Evolutionary conservation across 2,888 invertebrate species (phyloP), one percentile per base, ranked within the genome.

Genomic region (Caenorhabditis auriculariae): DNA sequence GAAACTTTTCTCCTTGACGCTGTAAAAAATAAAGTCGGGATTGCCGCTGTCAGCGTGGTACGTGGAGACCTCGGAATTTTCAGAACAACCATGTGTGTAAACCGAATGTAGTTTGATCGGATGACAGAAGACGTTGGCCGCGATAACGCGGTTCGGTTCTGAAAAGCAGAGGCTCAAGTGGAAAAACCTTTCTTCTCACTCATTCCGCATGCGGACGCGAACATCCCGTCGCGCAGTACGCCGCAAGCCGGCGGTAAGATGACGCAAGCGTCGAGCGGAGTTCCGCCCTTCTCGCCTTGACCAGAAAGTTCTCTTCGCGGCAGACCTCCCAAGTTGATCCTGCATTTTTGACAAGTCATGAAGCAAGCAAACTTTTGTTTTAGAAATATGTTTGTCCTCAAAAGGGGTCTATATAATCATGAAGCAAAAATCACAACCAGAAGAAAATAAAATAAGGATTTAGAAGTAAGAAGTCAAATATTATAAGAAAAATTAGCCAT

Each of bases 1-100:
- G 21, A 9, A 26, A 23, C 4, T 32, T 19, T 49, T 39, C n/a
- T 37, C 26, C 24, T 39, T 51, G n/a, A 47, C 41, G 0, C 65
- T 54, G 42, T 72, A 78, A 53, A 78, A 78, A 17, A 78, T 77
- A 41, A 72, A 78, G 51, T 78, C 78, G 4, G 78, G 78, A 23
- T 65, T 60, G 1, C 52, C 69, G 0, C n/a, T 2, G 17, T 69
- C 66, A 21, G 62, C 54, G 59, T 76, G 76, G 50, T 52, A 71
- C 12, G 74, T 77, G 5, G 76, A 74, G 17, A 76, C 35, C 23
- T 69, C 68, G 9, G 38, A 5, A 35, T 37, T 23, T 28, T 23
- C 32, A 27, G 37, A 47, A 43, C 50, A 29, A 1, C 26, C 21
- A 15, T 51, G 27, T 15, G 51, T 38, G 21, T 60, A 58, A 9